phyloP scores from a whole-genome alignment of 2,888 invertebrate species.

The Myathropa florea region DNA sequence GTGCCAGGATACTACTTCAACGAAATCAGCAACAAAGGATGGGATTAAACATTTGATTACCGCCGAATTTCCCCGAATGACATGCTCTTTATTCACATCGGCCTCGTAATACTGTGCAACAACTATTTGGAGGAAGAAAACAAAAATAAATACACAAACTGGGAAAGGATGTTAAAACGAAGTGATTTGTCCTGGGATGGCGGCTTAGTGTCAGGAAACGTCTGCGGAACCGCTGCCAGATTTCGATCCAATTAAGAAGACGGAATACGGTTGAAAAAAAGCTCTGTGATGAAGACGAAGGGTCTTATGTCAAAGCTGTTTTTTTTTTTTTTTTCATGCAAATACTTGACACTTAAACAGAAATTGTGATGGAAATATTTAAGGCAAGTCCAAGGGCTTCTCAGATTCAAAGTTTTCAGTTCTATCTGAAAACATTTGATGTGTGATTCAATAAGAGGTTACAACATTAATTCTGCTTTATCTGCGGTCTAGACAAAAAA shows the following conservation, averaged over 20 bases:
- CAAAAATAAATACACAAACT: background rate
- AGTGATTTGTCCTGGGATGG: background rate
- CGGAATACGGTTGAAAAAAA: background rate
- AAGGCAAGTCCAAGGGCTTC: no score
- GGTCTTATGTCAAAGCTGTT: background rate
- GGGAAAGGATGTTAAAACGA: background rate
- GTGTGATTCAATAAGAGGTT: no score
- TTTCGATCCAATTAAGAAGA: slow-evolving; percentile 65
- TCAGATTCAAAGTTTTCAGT: no score
- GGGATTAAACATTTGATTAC: slow-evolving; percentile 95
- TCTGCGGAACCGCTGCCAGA: slow-evolving; percentile 16
- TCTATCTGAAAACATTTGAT: no score
- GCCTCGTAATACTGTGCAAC: slow-evolving; percentile 94
- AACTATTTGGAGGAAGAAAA: slow-evolving; percentile 82
- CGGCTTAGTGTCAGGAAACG: background rate
- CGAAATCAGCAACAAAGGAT: slow-evolving; percentile 95
- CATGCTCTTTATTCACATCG: slow-evolving; percentile 95
- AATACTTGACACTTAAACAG: no score
- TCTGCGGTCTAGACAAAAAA: no score
- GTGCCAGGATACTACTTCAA: slow-evolving; percentile 92
- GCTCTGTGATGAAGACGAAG: no score
- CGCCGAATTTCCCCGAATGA: slow-evolving; percentile 92
- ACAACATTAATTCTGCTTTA: no score
- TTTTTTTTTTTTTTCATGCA: no score
- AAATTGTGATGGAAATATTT: no score